A percentile compares a stretch with the other conserved stretches of the same genome.
These are phyloP conservation scores for Drosophila bipectinata DNA, from an alignment of 1,140 invertebrate genomes.

Conservation along the genomic window DNA sequence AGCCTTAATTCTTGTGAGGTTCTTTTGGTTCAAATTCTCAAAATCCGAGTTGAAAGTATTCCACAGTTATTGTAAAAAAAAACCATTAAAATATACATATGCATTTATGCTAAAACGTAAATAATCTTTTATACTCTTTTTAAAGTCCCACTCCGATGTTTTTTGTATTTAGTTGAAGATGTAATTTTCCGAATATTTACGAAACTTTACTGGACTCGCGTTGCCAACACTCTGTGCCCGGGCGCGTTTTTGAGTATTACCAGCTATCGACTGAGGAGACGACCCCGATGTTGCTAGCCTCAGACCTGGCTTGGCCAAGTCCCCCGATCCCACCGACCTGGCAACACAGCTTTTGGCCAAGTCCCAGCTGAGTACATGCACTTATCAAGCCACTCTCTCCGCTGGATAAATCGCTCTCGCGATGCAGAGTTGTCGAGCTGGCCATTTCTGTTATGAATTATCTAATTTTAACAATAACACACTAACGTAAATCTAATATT, in stretches of 20 bases:
- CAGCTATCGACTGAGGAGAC: conserved; percentile 62
- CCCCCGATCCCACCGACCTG: conserved; percentile 3
- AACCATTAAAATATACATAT: conserved; percentile 9
- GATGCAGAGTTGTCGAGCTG: background rate
- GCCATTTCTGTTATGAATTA: background rate
- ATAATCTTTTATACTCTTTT: conserved; percentile 27
- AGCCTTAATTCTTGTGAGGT: conserved; percentile 22
- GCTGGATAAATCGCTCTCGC: background rate
- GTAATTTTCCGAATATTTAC: conserved; percentile 27
- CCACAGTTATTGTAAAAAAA: background rate
- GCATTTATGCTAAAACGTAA: background rate
- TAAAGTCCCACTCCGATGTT: conserved; percentile 38
- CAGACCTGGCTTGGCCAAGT: conserved; percentile 4
- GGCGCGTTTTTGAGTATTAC: conserved; percentile 69
- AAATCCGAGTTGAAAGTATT: background rate
- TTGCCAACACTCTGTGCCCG: conserved; percentile 60
- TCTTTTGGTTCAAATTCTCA: conserved; percentile 1
- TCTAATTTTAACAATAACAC: background rate
- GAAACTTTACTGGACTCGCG: conserved; percentile 25
- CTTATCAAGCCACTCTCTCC: conserved; percentile 27
- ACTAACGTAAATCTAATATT: no score
- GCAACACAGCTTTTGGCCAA: conserved; percentile 29
- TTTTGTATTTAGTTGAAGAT: background rate
- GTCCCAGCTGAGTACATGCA: conserved; percentile 30
- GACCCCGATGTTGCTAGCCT: conserved; percentile 15